A percentile compares a stretch with the other conserved stretches of the same genome.
phyloP scores from a whole-genome alignment of 1,140 invertebrate species.

The Tetramorium alpestre region DNA sequence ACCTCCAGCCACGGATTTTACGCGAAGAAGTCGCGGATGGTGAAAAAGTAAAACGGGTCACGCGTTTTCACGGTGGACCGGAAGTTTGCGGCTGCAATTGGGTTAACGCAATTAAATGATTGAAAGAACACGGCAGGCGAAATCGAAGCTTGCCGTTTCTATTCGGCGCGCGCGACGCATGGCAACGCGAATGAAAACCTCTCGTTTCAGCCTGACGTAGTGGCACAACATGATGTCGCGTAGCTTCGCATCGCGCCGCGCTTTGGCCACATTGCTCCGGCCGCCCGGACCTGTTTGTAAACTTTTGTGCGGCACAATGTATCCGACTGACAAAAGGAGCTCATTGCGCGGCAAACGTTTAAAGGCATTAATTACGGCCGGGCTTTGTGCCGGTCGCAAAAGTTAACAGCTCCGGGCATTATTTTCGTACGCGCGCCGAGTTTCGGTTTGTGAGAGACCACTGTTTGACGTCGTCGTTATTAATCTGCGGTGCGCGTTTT shows the following conservation, averaged over 20 bases:
- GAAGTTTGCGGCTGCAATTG: conserved; percentile 48
- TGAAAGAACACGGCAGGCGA: conserved; percentile 52
- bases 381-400: conserved; percentile 67
- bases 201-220: conserved; percentile 51
- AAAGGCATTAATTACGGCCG: conserved; percentile 71
- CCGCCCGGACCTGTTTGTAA: conserved; percentile 62
- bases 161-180: conserved; percentile 22
- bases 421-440: conserved; percentile 64
- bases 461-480: conserved; percentile 51
- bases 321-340: conserved; percentile 68
- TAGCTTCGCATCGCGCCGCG: conserved; percentile 2
- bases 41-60: no score
- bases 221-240: neutral
- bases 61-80: neutral
- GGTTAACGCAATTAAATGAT: conserved; percentile 66
- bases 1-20: no score
- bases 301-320: conserved; percentile 69
- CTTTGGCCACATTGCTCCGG: conserved; percentile 31
- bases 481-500: conserved; percentile 19
- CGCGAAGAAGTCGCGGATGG: no score
- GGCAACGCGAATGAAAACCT: conserved; percentile 60
- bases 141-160: conserved; percentile 44
- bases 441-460: conserved; percentile 57
- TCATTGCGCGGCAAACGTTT: conserved; percentile 60
- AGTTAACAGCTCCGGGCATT: conserved; percentile 63